Evolutionary conservation across 2,797 vertebrate species (phyloP).

Genomic region (Spea hammondii): DNA sequence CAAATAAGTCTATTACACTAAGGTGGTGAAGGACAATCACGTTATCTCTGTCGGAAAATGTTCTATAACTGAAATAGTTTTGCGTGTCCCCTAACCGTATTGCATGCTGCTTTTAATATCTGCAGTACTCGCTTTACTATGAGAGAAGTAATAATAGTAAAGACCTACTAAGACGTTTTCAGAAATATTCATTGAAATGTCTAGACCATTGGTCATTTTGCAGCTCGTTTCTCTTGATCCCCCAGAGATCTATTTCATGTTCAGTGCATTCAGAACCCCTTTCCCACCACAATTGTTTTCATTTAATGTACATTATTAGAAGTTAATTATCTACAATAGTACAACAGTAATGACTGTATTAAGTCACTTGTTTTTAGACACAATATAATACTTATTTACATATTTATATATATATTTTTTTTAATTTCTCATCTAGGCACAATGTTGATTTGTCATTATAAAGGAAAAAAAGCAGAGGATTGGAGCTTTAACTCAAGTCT

Average conservation of each 20-base stretch:
- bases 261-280: conserved; percentile 43
- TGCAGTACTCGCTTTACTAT: conserved; percentile 1
- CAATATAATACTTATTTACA: conserved; percentile 67
- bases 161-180: background rate
- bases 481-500: conserved; percentile 41
- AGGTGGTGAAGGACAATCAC: no score
- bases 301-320: conserved; percentile 52
- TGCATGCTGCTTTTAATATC: background rate
- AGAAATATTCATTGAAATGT: no score
- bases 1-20: background rate
- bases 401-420: conserved; percentile 60
- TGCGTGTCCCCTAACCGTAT: no score
- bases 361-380: conserved; percentile 50
- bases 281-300: background rate
- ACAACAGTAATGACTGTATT: conserved; percentile 53
- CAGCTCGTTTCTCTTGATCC: conserved; percentile 13
- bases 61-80: background rate
- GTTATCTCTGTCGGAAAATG: no score
- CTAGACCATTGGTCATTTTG: no score
- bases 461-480: conserved; percentile 51
- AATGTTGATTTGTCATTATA: conserved; percentile 74
- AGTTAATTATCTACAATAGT: conserved; percentile 53
- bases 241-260: conserved; percentile 11
- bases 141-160: conserved; percentile 4
- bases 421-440: conserved; percentile 73